phyloP scores from a whole-genome alignment of 2,113 vertebrate species.

The Orycteropus afer region DNA sequence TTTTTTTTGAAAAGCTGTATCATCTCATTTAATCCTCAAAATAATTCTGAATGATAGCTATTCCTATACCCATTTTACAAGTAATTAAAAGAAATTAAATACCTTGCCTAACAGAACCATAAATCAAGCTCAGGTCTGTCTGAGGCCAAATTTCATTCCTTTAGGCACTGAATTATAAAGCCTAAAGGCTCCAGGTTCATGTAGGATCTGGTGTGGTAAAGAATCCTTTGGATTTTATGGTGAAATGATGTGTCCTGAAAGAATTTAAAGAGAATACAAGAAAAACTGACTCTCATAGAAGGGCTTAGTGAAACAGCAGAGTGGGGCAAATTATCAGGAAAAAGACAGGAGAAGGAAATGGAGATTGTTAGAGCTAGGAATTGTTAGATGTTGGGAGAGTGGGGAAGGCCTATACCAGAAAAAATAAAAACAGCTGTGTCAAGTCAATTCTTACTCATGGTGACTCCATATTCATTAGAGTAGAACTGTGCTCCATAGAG shows the following conservation, averaged over 20 bases:
- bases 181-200: background rate
- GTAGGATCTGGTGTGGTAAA: background rate
- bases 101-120: background rate
- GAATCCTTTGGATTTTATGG: background rate
- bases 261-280: background rate
- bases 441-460: too few species aligned
- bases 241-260: background rate
- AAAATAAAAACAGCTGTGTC: too few species aligned
- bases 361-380: rapidly evolving
- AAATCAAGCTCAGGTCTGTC: background rate
- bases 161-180: too few species aligned
- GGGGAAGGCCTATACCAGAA: background rate
- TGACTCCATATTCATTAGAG: too few species aligned
- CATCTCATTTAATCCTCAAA: background rate
- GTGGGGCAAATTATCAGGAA: background rate
- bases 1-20: background rate
- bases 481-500: background rate
- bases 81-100: background rate
- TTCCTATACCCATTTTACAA: background rate
- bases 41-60: background rate
- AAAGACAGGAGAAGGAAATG: background rate
- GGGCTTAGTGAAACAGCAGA: background rate
- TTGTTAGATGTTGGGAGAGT: too few species aligned
- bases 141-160: background rate
- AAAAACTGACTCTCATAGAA: background rate